Base-by-base conservation (phyloP, 2,797 vertebrate genomes). In the Threskiornis aethiopicus region DNA sequence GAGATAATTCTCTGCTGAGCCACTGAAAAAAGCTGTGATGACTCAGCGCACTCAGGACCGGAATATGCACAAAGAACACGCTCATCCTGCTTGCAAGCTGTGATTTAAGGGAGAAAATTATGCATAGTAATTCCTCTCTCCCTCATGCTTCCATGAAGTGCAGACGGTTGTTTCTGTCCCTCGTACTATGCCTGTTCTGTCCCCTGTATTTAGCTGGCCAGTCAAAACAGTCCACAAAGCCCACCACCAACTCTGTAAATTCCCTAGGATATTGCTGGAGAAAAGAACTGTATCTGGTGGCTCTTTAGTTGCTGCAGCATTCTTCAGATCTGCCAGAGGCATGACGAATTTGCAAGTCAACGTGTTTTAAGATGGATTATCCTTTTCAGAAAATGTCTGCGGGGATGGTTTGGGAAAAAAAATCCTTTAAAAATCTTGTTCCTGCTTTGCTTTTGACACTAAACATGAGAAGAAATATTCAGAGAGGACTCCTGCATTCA, bases 311-410 rank as follows among this genome's bases (percentile, higher is more conserved):
- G 39, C 69, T 82, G 80, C 59, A 90, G 87, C 54, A 70, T 79
- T 92, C 94, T 89, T 82, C 42, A 8, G 2, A 58, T 73, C 79
- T 90, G 87, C 85, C 77, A 95, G 85, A 75, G 58, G 83, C 83
- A 76, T 18, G 72, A 84, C 5, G 7, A 93, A 93, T 95, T 95
- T 96, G 91, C 91, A 96, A 95, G 93, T 91, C 94, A 95, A 93
- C 65, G 10, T 66, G 46, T 79, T 96, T 88, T 90, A 82, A 94
- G 73, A 93, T 79, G 89, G 93, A 96, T 96, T 94, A 95, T 72
- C 83, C 89, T 94, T 94, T 94, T 82, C 85, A 91, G 72, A 93
- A 95, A 91, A 93, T 59, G 77, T 93, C 95, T 93, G 39, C 2
- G 0, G 62, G 84, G 78, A 89, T 39, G 33, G 44, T 73, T 92